Evolutionary conservation across 2,113 vertebrate genomes (phyloP).

Genomic region (Thomomys bottae): DNA sequence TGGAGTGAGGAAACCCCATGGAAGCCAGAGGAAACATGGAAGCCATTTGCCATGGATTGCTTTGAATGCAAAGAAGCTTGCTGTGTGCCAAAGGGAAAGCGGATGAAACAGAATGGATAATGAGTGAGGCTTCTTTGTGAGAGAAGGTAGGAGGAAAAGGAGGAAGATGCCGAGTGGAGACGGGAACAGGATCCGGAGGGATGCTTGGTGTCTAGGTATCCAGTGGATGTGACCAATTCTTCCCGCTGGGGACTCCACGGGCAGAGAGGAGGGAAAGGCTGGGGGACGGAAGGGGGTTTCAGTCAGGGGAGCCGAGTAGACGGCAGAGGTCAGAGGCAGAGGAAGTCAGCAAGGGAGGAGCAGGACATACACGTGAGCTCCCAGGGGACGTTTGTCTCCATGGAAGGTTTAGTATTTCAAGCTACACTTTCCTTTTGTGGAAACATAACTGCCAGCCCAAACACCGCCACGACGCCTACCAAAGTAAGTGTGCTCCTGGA

Average conservation of each 20-base stretch:
- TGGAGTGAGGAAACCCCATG: background rate
- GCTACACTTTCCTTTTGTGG: too few species aligned
- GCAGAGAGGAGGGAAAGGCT: background rate
- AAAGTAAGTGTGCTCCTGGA: too few species aligned
- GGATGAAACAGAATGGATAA: background rate
- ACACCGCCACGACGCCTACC: too few species aligned
- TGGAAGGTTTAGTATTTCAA: too few species aligned
- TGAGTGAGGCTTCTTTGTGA: background rate
- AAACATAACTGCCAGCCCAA: too few species aligned
- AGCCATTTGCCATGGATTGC: background rate
- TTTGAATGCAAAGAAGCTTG: slow-evolving; percentile 30
- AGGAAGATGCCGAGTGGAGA: background rate
- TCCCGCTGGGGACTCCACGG: too few species aligned
- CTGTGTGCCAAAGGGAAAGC: background rate
- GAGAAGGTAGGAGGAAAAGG: slow-evolving; percentile 10
- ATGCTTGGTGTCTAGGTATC: background rate
- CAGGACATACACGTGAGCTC: too few species aligned
- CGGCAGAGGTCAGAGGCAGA: too few species aligned
- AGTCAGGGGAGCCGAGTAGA: background rate
- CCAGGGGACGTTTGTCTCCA: too few species aligned
- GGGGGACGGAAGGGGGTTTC: background rate
- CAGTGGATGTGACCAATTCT: too few species aligned
- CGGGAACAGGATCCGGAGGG: background rate
- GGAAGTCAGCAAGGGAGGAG: too few species aligned
- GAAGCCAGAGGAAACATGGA: background rate